Evolutionary conservation across 2,888 invertebrate genomes (phyloP).

Genomic region (Sarcophaga rosellei): DNA sequence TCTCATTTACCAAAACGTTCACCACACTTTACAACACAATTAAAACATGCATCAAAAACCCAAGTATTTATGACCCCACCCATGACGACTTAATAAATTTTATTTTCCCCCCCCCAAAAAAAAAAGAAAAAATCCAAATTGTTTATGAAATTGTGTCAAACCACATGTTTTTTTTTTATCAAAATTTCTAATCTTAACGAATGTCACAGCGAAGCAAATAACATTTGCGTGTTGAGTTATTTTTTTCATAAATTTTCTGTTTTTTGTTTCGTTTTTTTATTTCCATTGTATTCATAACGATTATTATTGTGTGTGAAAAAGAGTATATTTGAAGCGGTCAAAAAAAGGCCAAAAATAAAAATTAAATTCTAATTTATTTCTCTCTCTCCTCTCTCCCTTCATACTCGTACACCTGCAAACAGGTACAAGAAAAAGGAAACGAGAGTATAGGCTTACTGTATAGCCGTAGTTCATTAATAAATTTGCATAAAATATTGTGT

Average conservation of each 20-base stretch:
- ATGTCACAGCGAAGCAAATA: slow-evolving; percentile 35
- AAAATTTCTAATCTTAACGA: slow-evolving; percentile 39
- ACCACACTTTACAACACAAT: no score
- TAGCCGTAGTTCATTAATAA: slow-evolving; percentile 34
- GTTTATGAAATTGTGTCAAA: background rate
- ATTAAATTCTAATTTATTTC: slow-evolving; percentile 11
- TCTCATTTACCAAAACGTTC: no score
- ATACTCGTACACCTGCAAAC: no score
- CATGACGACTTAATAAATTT: slow-evolving; percentile 25
- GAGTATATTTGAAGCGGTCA: slow-evolving; percentile 3
- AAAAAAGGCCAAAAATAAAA: slow-evolving; percentile 24
- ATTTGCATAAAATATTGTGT: slow-evolving; percentile 63
- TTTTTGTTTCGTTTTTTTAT: background rate
- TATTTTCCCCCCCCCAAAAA: background rate
- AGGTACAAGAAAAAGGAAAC: no score
- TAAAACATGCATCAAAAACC: no score
- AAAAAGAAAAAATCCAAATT: slow-evolving; percentile 1
- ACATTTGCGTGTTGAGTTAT: slow-evolving; percentile 53
- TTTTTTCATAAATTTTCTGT: background rate
- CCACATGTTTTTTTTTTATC: slow-evolving; percentile 19
- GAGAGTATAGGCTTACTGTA: no score
- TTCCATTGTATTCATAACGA: background rate
- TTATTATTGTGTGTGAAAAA: slow-evolving; percentile 21
- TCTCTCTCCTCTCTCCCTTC: no score
- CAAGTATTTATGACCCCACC: background rate